Base-by-base conservation (phyloP, 2,113 vertebrate genomes). In the Bubo blakistoni region DNA sequence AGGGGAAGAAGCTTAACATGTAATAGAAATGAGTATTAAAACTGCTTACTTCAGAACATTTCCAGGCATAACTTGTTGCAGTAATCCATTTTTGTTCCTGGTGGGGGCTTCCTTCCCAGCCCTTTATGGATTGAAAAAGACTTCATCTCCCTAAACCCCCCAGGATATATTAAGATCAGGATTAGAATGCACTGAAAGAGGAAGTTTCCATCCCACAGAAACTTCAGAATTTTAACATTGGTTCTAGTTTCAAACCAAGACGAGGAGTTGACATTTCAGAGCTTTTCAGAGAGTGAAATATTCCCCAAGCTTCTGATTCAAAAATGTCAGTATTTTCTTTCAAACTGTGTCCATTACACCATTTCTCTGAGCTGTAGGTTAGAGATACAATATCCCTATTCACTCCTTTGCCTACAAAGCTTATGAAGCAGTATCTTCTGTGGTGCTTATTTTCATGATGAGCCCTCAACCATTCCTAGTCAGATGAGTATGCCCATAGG, bases 21-120 rank as follows among this genome's bases (percentile, higher is more conserved):
- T 78, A 71, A 66, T 67, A 96, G 93, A 91, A 95, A 81, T 70
- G 10, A 81, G 24, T 81, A 79, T 20, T 52, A 95, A 94, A 96
- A 76, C 27, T 92, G 83, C 91, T 92, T 96, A 63, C 47, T 89
- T 95, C 71, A 95, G 72, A 94, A 81, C 38, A 84, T 84, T 92
- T 96, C 63, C 77, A 95, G 69, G 55, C 76, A 67, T 13, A 81
- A 67, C 47, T 88, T 94, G 29, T 84, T 92, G 22, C 32, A 92
- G 18, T 78, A 92, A 97, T 84, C 86, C 20, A 12, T 89, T 92
- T 90, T 81, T 3, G 0, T 92, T 92, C 32, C 29, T 94, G 24
- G 11, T 83, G 26, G 76, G 54, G 38, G 9, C 76, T 94, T 92
- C 21, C 55, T 92, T 78, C 24, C 32, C 51, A 74, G 27, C 13